Conservation (phyloP, 2,888 invertebrate species). For the Pseudococcus jackbeardsleyi region DNA sequence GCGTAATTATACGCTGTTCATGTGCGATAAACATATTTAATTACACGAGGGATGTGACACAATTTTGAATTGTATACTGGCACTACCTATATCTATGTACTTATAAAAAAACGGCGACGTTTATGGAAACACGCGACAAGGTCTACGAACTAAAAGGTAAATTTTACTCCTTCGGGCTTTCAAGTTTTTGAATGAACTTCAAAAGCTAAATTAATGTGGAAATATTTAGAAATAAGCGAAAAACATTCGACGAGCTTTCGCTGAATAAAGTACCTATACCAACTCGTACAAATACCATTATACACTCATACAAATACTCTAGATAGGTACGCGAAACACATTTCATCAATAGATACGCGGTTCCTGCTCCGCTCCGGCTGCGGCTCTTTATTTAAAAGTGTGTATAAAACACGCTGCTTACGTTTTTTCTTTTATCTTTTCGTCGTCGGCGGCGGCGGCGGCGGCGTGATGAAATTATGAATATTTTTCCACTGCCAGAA, state of each 20-base stretch:
- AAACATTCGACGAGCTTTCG: slow-evolving; percentile 23
- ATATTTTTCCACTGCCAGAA: slow-evolving; percentile 33
- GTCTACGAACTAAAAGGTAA: slow-evolving; percentile 21
- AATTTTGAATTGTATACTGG: too few relatives aligned
- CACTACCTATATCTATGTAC: too few relatives aligned
- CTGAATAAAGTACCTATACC: neutral
- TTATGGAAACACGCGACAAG: slow-evolving; percentile 41
- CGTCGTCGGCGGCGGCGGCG: neutral
- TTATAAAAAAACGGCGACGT: neutral
- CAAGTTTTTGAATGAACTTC: slow-evolving; percentile 36
- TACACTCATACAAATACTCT: too few relatives aligned
- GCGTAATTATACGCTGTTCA: too few relatives aligned
- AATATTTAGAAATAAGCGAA: slow-evolving; percentile 13
- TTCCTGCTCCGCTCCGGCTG: neutral
- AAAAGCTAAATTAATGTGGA: slow-evolving; percentile 35
- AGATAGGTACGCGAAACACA: slow-evolving; percentile 35
- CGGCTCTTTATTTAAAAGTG: neutral
- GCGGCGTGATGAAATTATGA: neutral
- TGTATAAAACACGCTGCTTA: neutral
- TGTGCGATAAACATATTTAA: too few relatives aligned
- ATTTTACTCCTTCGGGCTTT: slow-evolving; percentile 20
- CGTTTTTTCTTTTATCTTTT: slow-evolving; percentile 31
- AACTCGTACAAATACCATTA: too few relatives aligned
- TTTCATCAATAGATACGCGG: neutral
- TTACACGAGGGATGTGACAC: too few relatives aligned